Conservation (phyloP, 2,113 vertebrate species). For the Dicerorhinus sumatrensis region DNA sequence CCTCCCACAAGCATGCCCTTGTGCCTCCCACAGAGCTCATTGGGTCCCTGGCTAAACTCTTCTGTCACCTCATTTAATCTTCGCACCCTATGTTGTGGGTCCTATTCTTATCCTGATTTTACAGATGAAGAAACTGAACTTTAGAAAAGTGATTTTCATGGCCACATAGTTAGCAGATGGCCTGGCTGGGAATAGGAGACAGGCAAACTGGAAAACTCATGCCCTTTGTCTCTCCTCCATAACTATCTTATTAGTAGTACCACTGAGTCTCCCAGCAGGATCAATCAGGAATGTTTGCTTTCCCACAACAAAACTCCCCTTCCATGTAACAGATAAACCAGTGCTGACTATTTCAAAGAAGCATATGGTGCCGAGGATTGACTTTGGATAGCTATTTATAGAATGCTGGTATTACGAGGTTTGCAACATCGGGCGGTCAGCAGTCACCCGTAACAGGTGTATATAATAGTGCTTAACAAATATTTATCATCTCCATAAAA, state of each 20-base stretch:
- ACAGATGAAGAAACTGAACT: not conserved
- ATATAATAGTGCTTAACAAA: not conserved
- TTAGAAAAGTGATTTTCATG: not conserved
- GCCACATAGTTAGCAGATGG: not conserved
- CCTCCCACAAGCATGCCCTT: not conserved
- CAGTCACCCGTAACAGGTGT: not conserved
- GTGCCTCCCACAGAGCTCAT: not conserved
- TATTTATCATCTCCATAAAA: not conserved
- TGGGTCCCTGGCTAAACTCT: not conserved
- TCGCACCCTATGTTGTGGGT: not conserved
- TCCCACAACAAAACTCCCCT: not conserved
- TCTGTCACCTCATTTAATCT: not conserved
- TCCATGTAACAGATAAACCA: slow-evolving; percentile 12
- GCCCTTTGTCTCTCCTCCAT: not conserved
- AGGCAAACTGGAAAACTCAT: not conserved
- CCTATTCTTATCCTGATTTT: not conserved
- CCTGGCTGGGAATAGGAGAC: not conserved
- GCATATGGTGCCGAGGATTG: not conserved
- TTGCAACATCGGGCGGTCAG: not conserved
- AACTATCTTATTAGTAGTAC: not conserved
- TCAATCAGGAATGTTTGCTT: not conserved
- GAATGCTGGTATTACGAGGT: not conserved
- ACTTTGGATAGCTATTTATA: not conserved
- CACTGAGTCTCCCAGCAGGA: not conserved
- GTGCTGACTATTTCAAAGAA: not conserved